Base-by-base conservation (phyloP, 1,140 invertebrate genomes). In the Papilio polyxenes region DNA sequence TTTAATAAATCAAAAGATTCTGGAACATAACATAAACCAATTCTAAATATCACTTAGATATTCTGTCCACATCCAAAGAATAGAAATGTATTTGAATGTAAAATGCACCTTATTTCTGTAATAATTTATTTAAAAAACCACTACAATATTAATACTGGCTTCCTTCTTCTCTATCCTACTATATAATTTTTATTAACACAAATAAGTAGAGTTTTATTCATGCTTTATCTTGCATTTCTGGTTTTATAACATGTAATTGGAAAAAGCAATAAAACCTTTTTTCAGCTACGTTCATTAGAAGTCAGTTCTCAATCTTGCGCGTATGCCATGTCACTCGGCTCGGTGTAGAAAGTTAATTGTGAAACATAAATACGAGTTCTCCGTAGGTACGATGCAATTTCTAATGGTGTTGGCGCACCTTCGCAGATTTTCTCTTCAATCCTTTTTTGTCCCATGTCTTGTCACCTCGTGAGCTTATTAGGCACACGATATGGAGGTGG, bases 301-400 rank as follows among this genome's bases (percentile, higher is more conserved):
- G 20, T 15, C 20, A 13, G 48, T 48, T 49, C 48, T 77, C 48
- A 77, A 77, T 85, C 74, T 81, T 65, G 72, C 56, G 80, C 56
- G 49, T 81, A 59, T 44, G 81, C 81, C 77, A 81, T 79, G 82
- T 81, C 83, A 83, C 49, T 53, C 20, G 83, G 86, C 85, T 85
- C 85, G 85, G 85, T 86, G 87, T 88, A 87, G 86, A 88, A 87
- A 87, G 86, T 87, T 87, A 87, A 88, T 87, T 87, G 84, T 88
- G 84, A 87, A 40, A 77, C 87, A 87, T 81, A 87, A 84, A 87
- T 85, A 85, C 83, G 82, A 85, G 87, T 85, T 85, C 78, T 82
- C 83, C 82, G 75, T 87, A 80, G 83, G 75, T 87, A 81, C 85
- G 84, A 84, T 87, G 82, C 86, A 89, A 88, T 91, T 89, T 91